Base-by-base conservation (phyloP, 1,140 invertebrate genomes). In the Brachionus plicatilis region DNA sequence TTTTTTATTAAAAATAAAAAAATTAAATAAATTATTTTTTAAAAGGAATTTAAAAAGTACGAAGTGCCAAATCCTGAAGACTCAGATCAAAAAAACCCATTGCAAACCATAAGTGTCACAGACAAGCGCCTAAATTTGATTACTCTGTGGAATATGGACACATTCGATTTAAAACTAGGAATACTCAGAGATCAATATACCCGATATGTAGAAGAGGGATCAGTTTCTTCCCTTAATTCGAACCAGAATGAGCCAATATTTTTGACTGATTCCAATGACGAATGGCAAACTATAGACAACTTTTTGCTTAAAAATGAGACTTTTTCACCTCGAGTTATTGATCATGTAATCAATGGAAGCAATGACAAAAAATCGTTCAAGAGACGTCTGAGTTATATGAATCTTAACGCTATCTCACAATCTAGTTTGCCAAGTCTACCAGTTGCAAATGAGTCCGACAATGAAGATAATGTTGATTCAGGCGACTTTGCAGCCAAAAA, bases 231-330 rank as follows among this genome's bases (percentile, higher is more conserved):
- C 3, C 11, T 24, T 17, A 76, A 47, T 29, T 76, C 72, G 20
- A 47, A 27, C 43, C 72, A 76, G 27, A 76, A 76, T 53, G 72
- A 76, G 27, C 50, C 72, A n/a, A 27, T 76, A 9, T 76, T 76
- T 50, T 27, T 76, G 45, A 76, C 72, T 47, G 72, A 76, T 27
- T 76, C 72, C 0, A 76, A 11, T 24, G 72, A 76, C 9, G 72
- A 76, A 50, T 76, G 72, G 72, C 72, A 76, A 76, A 76, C 41
- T 14, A 27, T 76, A 8, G 72, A 76, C 8, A 50, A 24, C 27
- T 76, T 43, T 72, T n/a, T 76, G 43, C n/a, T 53, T 11, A 76
- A 76, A 76, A 76, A 76, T 50, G 72, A 76, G 14, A 50, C n/a
- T 14, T 76, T 76, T 50, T 76, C 72, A 14, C 72, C 72, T 27